Percentiles rank a stretch among this genome's conserved stretches.
These are phyloP conservation scores for Remorina albescens DNA, from an alignment of 2,797 vertebrate genomes.

Conservation along the genomic window DNA sequence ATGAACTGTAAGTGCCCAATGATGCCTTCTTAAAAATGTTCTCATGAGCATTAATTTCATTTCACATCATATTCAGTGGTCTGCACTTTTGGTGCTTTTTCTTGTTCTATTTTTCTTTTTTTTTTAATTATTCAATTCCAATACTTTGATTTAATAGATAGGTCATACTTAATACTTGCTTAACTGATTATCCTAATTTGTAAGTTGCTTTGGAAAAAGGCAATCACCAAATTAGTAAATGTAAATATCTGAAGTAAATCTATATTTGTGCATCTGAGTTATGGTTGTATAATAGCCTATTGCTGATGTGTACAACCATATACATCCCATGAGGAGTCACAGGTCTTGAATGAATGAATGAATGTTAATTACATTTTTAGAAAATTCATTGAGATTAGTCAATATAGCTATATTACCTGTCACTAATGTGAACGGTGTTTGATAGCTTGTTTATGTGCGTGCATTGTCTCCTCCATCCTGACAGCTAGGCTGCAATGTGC, in stretches of 20 bases:
- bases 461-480: constrained; percentile 37
- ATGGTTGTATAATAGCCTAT: constrained; percentile 41
- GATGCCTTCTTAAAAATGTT: neutral
- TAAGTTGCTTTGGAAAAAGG: too few species aligned
- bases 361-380: constrained; percentile 64
- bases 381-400: constrained; percentile 59
- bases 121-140: too few species aligned
- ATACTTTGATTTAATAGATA: too few species aligned
- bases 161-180: too few species aligned
- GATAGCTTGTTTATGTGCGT: constrained; percentile 55
- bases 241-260: neutral
- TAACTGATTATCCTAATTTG: too few species aligned
- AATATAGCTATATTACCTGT: constrained; percentile 57
- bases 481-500: constrained; percentile 32
- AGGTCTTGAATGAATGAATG: constrained; percentile 58
- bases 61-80: neutral
- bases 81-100: too few species aligned
- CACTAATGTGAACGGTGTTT: constrained; percentile 35
- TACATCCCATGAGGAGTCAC: constrained; percentile 31
- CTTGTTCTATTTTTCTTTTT: too few species aligned
- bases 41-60: neutral
- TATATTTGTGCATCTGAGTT: constrained; percentile 19
- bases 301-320: constrained; percentile 36
- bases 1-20: neutral
- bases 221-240: too few species aligned